A percentile compares a stretch with the other conserved stretches of the same genome.
Conservation (phyloP, 1,140 invertebrate species). For the Euwallacea similis region DNA sequence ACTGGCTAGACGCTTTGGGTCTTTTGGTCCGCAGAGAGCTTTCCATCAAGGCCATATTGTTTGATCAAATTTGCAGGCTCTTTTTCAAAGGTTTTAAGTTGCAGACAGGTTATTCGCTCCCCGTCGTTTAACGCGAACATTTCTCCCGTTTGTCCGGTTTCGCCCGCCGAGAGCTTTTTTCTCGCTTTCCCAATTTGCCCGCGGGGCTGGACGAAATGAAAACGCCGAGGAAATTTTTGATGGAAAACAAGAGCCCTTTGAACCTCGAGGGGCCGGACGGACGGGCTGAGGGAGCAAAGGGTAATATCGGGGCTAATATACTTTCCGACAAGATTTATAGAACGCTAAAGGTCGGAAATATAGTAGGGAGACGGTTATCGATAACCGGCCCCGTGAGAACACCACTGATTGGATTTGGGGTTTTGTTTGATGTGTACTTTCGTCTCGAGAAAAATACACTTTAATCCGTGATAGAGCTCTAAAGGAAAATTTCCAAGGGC, state of each 20-base stretch:
- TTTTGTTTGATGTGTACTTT: too few species aligned
- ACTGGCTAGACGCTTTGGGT: constrained; percentile 14
- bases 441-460: too few species aligned
- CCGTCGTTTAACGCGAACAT: too few species aligned
- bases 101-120: background rate
- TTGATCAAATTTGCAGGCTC: background rate
- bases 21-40: constrained; percentile 5
- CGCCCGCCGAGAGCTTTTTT: constrained; percentile 17
- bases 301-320: constrained; percentile 25
- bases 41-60: background rate
- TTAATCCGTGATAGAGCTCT: too few species aligned
- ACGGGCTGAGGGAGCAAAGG: constrained; percentile 14
- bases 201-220: constrained; percentile 11
- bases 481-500: too few species aligned
- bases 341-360: constrained; percentile 14
- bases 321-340: constrained; percentile 26
- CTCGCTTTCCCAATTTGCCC: constrained; percentile 19
- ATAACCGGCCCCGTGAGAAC: background rate
- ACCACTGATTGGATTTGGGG: constrained; percentile 10
- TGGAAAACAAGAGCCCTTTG: constrained; percentile 22
- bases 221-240: constrained; percentile 19
- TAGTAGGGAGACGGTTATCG: constrained; percentile 9
- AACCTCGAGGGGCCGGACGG: constrained; percentile 4
- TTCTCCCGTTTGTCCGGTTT: background rate
- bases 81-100: background rate